A percentile compares a stretch with the other conserved stretches of the same genome.
Evolutionary conservation across 2,113 vertebrate species (phyloP).

Genomic region (Rattus norvegicus): DNA sequence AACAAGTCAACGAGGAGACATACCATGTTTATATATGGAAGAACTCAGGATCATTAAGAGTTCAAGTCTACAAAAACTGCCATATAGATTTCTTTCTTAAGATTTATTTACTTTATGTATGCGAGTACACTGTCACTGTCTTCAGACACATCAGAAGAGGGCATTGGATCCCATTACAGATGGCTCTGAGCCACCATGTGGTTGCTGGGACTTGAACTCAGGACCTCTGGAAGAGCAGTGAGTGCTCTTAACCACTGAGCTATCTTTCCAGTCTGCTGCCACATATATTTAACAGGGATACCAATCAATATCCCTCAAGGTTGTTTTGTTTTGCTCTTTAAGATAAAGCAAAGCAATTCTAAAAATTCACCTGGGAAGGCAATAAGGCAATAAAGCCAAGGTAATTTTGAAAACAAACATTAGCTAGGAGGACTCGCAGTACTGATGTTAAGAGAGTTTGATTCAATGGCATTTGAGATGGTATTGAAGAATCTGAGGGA

Average conservation of each 20-base stretch:
- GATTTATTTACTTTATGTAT: no score
- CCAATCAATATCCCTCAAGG: background rate
- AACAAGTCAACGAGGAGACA: background rate
- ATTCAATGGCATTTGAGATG: background rate
- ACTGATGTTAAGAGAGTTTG: background rate
- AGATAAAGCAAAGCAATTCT: slow-evolving; percentile 17
- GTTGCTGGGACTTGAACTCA: no score
- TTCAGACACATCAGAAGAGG: no score
- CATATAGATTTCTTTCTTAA: background rate
- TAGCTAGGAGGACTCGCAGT: background rate
- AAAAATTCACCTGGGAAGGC: slow-evolving; percentile 15
- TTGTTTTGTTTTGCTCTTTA: background rate
- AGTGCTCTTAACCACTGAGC: no score
- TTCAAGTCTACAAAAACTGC: background rate
- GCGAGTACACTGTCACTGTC: no score
- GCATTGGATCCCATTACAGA: no score
- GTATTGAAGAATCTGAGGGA: background rate
- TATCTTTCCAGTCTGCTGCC: background rate
- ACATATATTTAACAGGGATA: background rate
- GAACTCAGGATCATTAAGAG: background rate
- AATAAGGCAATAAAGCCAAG: slow-evolving; percentile 1
- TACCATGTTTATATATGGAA: background rate
- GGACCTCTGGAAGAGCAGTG: no score
- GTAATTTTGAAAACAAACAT: background rate
- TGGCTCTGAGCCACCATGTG: no score